Conservation (phyloP, 1,140 invertebrate genomes). For the Drosophila subpulchrella region DNA sequence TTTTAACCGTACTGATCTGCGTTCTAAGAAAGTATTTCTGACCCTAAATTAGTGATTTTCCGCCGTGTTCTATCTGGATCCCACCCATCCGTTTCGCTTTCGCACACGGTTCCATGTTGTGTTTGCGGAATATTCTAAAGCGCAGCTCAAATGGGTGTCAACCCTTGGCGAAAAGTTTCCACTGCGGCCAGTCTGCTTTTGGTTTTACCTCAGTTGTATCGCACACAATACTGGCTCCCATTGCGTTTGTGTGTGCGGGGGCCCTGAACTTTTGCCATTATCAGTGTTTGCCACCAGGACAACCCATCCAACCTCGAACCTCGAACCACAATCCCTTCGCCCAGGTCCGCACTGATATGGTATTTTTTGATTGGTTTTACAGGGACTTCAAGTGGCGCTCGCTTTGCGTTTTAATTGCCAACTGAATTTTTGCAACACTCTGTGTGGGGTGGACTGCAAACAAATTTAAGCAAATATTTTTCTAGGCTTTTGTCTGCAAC, state of each 20-base stretch:
- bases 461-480: slow-evolving; percentile 67
- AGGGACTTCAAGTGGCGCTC: slow-evolving; percentile 52
- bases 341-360: slow-evolving; percentile 50
- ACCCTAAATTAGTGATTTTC: neutral
- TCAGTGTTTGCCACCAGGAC: slow-evolving; percentile 41
- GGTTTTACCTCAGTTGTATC: slow-evolving; percentile 42
- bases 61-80: slow-evolving; percentile 5
- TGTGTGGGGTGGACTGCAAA: slow-evolving; percentile 10
- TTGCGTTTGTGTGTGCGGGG: slow-evolving; percentile 6
- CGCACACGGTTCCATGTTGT: slow-evolving; percentile 36
- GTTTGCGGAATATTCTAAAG: slow-evolving; percentile 57
- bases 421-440: slow-evolving; percentile 50
- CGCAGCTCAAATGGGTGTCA: slow-evolving; percentile 64
- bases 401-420: slow-evolving; percentile 71
- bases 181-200: slow-evolving; percentile 48
- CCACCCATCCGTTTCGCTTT: slow-evolving; percentile 50
- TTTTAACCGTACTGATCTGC: neutral
- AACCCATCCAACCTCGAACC: neutral
- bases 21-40: neutral
- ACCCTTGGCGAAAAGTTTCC: slow-evolving; percentile 62
- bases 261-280: slow-evolving; percentile 63
- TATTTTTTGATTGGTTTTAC: slow-evolving; percentile 80
- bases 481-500: slow-evolving; percentile 59
- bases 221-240: slow-evolving; percentile 10
- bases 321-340: slow-evolving; percentile 15